Percentiles rank a stretch among this genome's conserved stretches.
phyloP scores from a whole-genome alignment of 2,113 vertebrate species.

The Zingel zingel region DNA sequence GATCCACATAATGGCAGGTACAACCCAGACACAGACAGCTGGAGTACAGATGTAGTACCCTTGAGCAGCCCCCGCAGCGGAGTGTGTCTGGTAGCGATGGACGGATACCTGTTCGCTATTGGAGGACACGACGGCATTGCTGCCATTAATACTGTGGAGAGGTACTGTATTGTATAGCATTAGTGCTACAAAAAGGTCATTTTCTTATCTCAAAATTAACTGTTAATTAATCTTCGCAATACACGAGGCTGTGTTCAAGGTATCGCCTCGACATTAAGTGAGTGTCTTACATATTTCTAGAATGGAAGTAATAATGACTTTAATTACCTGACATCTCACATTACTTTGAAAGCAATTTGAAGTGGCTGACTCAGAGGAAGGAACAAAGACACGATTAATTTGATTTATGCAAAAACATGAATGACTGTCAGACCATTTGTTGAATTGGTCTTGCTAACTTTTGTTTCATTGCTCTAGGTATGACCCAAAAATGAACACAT shows the following conservation, averaged over 20 bases:
- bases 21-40: conserved; percentile 72
- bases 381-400: conserved; percentile 9
- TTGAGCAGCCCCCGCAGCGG: conserved; percentile 76
- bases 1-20: conserved; percentile 65
- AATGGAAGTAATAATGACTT: background rate
- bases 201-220: background rate
- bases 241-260: background rate
- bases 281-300: background rate
- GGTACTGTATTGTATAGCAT: conserved; percentile 43
- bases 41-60: conserved; percentile 78
- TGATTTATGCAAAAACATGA: background rate
- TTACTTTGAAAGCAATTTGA: conserved; percentile 20
- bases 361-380: conserved; percentile 28
- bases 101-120: conserved; percentile 75
- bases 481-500: conserved; percentile 74
- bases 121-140: conserved; percentile 75
- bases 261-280: background rate
- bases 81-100: conserved; percentile 74
- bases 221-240: background rate
- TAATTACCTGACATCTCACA: conserved; percentile 24
- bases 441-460: background rate
- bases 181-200: background rate
- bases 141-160: conserved; percentile 77
- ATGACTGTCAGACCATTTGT: conserved; percentile 29
- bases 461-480: conserved; percentile 63